Percentiles rank a stretch among this genome's conserved stretches.
Conservation (phyloP, 1,140 invertebrate species). For the Musca vetustissima region DNA sequence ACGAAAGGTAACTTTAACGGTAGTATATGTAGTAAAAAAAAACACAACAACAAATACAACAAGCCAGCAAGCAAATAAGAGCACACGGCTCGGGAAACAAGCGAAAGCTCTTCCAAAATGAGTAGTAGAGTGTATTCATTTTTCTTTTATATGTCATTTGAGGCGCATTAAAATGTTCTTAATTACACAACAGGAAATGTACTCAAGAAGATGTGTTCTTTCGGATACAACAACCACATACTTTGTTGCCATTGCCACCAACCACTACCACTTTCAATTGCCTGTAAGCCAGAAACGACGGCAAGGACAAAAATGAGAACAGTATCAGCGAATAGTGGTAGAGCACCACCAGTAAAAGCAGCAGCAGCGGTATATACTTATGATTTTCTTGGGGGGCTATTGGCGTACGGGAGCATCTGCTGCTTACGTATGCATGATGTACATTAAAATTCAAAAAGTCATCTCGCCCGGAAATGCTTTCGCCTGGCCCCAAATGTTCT, state of each 20-base stretch:
- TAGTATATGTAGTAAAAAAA: neutral
- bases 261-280: no score
- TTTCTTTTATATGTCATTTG: constrained; percentile 23
- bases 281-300: no score
- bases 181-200: constrained; percentile 17
- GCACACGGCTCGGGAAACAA: neutral
- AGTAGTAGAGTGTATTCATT: neutral
- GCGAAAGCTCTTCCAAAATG: neutral
- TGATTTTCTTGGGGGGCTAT: no score
- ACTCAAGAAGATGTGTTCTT: no score
- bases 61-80: no score
- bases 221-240: neutral
- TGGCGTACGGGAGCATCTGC: no score
- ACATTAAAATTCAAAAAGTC: constrained; percentile 24
- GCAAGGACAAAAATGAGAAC: no score
- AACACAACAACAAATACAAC: neutral
- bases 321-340: no score
- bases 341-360: no score
- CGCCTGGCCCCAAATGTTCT: constrained; percentile 12
- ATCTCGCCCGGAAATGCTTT: constrained; percentile 7
- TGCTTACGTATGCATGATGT: constrained; percentile 17
- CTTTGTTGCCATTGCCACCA: no score
- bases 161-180: constrained; percentile 18
- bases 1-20: constrained; percentile 13
- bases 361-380: no score